Conservation (phyloP, 2,888 invertebrate genomes). For the Chironomus tentans region DNA sequence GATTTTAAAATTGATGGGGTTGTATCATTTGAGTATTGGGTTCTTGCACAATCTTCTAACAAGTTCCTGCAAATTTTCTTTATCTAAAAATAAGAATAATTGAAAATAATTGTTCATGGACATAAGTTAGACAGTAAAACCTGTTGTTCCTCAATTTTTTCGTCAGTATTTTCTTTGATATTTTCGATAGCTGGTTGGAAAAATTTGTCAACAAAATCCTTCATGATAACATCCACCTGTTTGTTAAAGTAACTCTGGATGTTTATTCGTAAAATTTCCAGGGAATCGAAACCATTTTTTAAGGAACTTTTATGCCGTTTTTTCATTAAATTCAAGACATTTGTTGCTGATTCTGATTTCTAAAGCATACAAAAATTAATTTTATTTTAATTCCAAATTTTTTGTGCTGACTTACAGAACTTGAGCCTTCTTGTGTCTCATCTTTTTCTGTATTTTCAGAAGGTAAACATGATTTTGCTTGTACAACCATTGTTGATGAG, state of each 20-base stretch:
- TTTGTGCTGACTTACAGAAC: background rate
- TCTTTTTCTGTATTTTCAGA: background rate
- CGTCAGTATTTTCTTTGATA: slow-evolving; percentile 10
- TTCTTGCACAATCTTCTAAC: background rate
- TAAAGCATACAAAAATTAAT: background rate
- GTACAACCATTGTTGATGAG: background rate
- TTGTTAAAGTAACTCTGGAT: slow-evolving; percentile 11
- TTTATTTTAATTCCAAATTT: background rate
- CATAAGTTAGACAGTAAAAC: background rate
- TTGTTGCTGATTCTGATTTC: background rate
- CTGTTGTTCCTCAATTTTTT: slow-evolving; percentile 7
- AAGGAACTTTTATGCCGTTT: slow-evolving; percentile 1
- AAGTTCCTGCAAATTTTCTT: slow-evolving; percentile 4
- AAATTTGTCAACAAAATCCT: slow-evolving; percentile 12
- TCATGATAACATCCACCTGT: background rate
- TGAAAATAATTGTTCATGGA: too few species aligned
- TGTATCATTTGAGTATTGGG: slow-evolving; percentile 1
- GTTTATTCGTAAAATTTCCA: background rate
- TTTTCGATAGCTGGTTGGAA: slow-evolving; percentile 16
- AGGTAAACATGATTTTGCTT: background rate
- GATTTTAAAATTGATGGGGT: background rate
- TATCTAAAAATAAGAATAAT: too few species aligned
- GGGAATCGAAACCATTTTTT: background rate
- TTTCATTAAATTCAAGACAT: background rate
- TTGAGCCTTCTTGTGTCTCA: background rate